Evolutionary conservation across 1,140 invertebrate genomes (phyloP).

Genomic region (Drosophila arizonae): DNA sequence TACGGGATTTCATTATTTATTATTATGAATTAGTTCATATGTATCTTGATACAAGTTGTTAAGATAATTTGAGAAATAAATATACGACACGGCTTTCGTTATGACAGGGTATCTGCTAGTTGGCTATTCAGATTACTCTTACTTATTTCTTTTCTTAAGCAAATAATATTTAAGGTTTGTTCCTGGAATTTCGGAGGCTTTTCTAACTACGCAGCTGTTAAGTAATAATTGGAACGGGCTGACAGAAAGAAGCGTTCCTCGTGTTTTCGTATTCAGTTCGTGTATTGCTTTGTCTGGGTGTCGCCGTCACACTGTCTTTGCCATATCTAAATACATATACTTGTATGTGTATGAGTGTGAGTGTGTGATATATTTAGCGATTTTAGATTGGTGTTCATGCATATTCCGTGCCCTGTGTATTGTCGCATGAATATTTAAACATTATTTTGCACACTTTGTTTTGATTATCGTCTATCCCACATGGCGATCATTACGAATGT

Average conservation of each 20-base stretch:
- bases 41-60: no score
- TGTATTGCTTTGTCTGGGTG: constrained; percentile 1
- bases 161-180: constrained; percentile 9
- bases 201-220: constrained; percentile 32
- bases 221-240: constrained; percentile 24
- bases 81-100: no score
- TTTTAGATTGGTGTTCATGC: constrained; percentile 28
- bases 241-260: constrained; percentile 22
- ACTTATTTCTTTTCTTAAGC: not conserved
- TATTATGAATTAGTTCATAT: no score
- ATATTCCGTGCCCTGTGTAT: constrained; percentile 40
- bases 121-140: no score
- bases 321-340: no score
- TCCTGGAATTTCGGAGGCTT: constrained; percentile 2
- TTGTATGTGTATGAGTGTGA: not conserved
- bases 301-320: not conserved
- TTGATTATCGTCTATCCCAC: constrained; percentile 53
- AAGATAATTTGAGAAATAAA: no score
- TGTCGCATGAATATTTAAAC: constrained; percentile 56
- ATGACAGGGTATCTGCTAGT: no score
- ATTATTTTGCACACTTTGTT: constrained; percentile 77
- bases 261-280: constrained; percentile 12
- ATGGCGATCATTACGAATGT: constrained; percentile 18
- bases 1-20: no score
- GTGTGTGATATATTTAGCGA: constrained; percentile 21